Conservation (phyloP, 2,113 vertebrate species). For the Origma solitaria region DNA sequence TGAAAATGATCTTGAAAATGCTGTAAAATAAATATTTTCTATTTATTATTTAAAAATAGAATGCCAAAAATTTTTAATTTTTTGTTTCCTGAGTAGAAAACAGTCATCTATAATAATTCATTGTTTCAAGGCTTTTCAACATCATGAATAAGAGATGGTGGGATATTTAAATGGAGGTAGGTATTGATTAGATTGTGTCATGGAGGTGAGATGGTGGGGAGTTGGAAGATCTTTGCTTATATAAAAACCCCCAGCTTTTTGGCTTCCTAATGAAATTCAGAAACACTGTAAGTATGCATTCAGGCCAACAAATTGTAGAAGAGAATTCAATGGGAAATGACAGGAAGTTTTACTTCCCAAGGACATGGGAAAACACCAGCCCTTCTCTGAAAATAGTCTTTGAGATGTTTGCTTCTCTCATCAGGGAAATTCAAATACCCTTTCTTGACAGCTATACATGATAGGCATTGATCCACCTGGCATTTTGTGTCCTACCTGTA, state of each 20-base stretch:
- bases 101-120: neutral
- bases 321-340: neutral
- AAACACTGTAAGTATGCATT: neutral
- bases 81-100: neutral
- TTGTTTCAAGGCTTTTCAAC: neutral
- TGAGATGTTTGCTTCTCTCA: neutral
- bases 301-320: neutral
- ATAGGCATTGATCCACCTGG: neutral
- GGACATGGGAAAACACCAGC: neutral
- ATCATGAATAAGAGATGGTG: neutral
- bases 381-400: neutral
- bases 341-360: neutral
- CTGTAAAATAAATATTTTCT: constrained; percentile 81
- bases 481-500: neutral
- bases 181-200: neutral
- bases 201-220: neutral
- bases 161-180: neutral
- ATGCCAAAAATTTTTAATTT: neutral
- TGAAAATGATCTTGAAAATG: constrained; percentile 71
- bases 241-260: neutral
- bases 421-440: neutral
- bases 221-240: neutral
- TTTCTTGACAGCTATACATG: neutral
- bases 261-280: neutral
- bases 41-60: constrained; percentile 65